Evolutionary conservation across 2,113 vertebrate species (phyloP), one percentile per base, ranked within the genome.

Genomic region (Calonectris borealis): DNA sequence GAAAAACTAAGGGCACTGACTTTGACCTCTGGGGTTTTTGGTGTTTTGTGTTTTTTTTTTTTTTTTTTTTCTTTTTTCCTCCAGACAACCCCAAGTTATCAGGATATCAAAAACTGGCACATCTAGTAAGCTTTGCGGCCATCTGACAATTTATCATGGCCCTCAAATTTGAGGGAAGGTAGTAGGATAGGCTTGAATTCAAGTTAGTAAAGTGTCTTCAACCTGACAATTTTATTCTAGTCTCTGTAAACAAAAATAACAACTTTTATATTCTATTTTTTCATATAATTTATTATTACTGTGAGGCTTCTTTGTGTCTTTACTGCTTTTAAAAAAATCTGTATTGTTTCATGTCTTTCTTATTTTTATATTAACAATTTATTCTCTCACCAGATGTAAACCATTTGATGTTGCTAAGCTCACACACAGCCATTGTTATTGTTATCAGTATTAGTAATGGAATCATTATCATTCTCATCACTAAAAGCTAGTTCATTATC

Each of bases 401-500:
- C 7, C 29, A 86, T 69, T 94, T 90, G 65, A 90, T 93, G 66
- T 66, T 44, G 22, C 73, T 86, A 77, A 88, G 91, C 95, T 94
- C 38, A 89, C 8, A 57, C 51, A 64, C 25, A 87, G 83, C 93
- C 85, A 87, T 92, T 98, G 92, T 96, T 95, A 83, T 94, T 97
- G 51, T 96, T 97, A 90, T 94, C 96, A 93, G 61, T 62, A 96
- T 96, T 86, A 93, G 89, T 82, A 97, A 96, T 92, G 68, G 82
- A 96, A 93, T 96, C 85, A 96, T 97, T 97, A 96, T 97, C 95
- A 96, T 96, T 96, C 95, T 96, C 78, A 96, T 98, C 95, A 97
- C 85, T 93, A 94, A 97, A 91, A 97, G 69, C 18, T 46, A 93
- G 51, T 92, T 97, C 80, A 94, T 98, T 98, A 97, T 96, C 95